Percentiles rank a stretch among this genome's conserved stretches.
Conservation (phyloP, 2,888 invertebrate species). For the Agriopis marginaria region DNA sequence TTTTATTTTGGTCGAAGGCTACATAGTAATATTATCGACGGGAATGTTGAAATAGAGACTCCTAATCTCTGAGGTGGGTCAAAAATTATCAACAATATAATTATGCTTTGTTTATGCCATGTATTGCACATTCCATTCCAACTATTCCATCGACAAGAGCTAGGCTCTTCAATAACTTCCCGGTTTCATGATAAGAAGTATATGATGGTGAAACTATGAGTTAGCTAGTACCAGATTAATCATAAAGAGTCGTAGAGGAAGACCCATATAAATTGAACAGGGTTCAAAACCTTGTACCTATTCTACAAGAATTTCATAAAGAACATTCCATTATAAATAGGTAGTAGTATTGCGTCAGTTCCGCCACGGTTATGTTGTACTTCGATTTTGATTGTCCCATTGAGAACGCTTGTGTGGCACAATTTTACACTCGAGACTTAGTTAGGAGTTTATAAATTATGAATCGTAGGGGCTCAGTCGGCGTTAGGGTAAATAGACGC, state of each 20-base stretch:
- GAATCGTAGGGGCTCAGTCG: conserved; percentile 73
- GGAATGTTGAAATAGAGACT: conserved; percentile 50
- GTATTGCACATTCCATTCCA: neutral
- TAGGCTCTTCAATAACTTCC: neutral
- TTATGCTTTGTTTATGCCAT: neutral
- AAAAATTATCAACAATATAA: neutral
- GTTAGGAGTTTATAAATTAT: conserved; percentile 82
- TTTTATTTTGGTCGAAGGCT: no score
- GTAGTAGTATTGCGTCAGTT: conserved; percentile 36
- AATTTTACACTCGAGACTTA: conserved; percentile 81
- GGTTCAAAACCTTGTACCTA: conserved; percentile 66
- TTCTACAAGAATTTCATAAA: conserved; percentile 69
- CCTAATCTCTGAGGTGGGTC: neutral
- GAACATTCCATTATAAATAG: conserved; percentile 51
- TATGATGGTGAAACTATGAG: neutral
- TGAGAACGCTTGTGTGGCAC: conserved; percentile 79
- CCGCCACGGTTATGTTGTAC: conserved; percentile 56
- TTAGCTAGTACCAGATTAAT: conserved; percentile 52
- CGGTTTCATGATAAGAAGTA: conserved; percentile 3
- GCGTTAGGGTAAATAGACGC: conserved; percentile 61
- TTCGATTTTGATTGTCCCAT: conserved; percentile 70
- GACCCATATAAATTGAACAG: conserved; percentile 67
- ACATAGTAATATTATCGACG: conserved; percentile 61
- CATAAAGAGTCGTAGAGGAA: conserved; percentile 67
- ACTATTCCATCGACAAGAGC: neutral